Base-by-base conservation (phyloP, 2,888 invertebrate genomes). In the Oligia latruncula region DNA sequence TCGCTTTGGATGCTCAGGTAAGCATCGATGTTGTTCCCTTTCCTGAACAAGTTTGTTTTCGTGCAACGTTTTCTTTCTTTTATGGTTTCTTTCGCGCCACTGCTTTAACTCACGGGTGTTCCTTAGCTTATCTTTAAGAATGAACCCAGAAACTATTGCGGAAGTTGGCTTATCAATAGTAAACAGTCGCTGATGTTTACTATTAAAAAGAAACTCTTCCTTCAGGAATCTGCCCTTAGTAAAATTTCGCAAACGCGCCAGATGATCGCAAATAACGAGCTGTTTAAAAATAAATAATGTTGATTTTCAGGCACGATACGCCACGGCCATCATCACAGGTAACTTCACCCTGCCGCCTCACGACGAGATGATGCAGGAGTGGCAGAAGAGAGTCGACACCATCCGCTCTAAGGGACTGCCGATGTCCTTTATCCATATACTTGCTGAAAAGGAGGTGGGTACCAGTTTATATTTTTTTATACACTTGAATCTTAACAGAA, bases 1-100 rank as follows among this genome's bases (percentile, higher is more conserved):
- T 95, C 4, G 95, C 95, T 71, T 90, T 95, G 62, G 96, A 97
- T 83, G 96, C 96, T 35, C 97, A 97, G 95, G 96, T 96, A 81
- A 64, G 35, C 46, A 68, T 13, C 3, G 11, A 68, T 20, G 8
- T 6, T 15, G 8, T 35, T 13, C 13, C 13, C 49, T 20, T 70
- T 49, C 20, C 8, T 8, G 20, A 49, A 29, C 13, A 49, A 49
- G 20, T 49, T 46, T 46, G n/a, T 46, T 9, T 29, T 20, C 4
- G 13, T 13, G 20, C 3, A 43, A n/a, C 3, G 23, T 23, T 66
- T 40, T 23, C 3, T 43, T 43, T 4, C 23, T 43, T 67, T 43
- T 43, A 15, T 23, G n/a, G 43, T 66, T 40, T 66, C 40, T 35
- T 20, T 65, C 11, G 65, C 29, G 17, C 64, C 17, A 64, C 64